Conservation (phyloP, 2,888 invertebrate species). For the Drosophila koepferae region DNA sequence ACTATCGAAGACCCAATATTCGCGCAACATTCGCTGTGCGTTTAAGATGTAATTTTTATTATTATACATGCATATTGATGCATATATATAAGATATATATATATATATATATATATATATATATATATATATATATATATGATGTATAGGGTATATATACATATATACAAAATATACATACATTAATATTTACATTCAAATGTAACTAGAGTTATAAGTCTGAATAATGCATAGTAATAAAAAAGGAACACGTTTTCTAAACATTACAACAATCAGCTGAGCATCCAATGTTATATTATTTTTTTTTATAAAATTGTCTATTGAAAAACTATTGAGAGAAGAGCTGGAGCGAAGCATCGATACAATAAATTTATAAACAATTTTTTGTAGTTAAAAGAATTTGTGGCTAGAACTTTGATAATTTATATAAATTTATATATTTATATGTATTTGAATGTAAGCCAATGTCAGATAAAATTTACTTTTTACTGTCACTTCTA, state of each 20-base stretch:
- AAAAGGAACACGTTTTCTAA: slow-evolving; percentile 64
- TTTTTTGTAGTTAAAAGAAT: background rate
- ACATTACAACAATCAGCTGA: slow-evolving; percentile 11
- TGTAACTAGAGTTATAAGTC: slow-evolving; percentile 80
- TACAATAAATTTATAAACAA: background rate
- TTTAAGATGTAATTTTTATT: slow-evolving; percentile 26
- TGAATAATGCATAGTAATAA: slow-evolving; percentile 70
- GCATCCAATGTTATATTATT: no score
- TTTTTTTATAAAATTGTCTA: no score
- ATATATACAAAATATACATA: slow-evolving; percentile 28
- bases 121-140: slow-evolving; percentile 49
- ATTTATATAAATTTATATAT: background rate
- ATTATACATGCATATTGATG: slow-evolving; percentile 29
- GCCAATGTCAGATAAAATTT: background rate
- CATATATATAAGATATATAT: slow-evolving; percentile 47
- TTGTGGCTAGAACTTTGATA: background rate
- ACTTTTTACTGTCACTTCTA: background rate
- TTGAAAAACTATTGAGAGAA: background rate
- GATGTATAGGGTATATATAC: slow-evolving; percentile 35
- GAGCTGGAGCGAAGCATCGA: no score
- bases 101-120: slow-evolving; percentile 37
- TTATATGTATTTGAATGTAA: background rate
- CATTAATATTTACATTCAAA: slow-evolving; percentile 66
- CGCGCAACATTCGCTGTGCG: slow-evolving; percentile 19
- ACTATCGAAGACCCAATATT: slow-evolving; percentile 11